Evolutionary conservation across 1,140 invertebrate species (phyloP).

Genomic region (Drosophila novamexicana): DNA sequence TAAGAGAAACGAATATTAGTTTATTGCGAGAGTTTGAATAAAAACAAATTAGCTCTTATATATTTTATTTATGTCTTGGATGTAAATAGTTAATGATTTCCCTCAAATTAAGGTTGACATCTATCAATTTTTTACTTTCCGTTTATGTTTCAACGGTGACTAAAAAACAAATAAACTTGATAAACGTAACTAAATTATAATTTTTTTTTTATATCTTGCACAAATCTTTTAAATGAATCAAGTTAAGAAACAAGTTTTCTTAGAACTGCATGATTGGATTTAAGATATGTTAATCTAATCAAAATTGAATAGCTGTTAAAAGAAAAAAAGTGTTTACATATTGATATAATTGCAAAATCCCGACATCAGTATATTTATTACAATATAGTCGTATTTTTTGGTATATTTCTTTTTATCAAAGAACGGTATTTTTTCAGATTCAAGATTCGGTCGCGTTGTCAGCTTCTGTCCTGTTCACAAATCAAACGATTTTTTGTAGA

Average conservation of each 20-base stretch:
- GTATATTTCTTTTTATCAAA: background rate
- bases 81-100: background rate
- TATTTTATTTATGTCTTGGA: background rate
- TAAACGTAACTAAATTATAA: too few relatives aligned
- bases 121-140: too few relatives aligned
- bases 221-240: too few relatives aligned
- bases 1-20: constrained; percentile 16
- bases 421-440: background rate
- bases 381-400: background rate
- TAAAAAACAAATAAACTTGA: too few relatives aligned
- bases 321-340: background rate
- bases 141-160: too few relatives aligned
- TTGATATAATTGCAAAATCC: background rate
- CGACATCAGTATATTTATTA: too few relatives aligned
- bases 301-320: background rate
- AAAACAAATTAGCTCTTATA: background rate
- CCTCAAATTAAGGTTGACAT: too few relatives aligned
- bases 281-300: too few relatives aligned
- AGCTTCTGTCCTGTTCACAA: constrained; percentile 1
- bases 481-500: constrained; percentile 19
- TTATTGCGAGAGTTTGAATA: constrained; percentile 6
- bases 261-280: too few relatives aligned
- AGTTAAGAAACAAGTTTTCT: too few relatives aligned
- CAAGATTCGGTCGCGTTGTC: constrained; percentile 1
- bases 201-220: too few relatives aligned